Base-by-base conservation (phyloP, 1,140 invertebrate species). In the Fopius arisanus region DNA sequence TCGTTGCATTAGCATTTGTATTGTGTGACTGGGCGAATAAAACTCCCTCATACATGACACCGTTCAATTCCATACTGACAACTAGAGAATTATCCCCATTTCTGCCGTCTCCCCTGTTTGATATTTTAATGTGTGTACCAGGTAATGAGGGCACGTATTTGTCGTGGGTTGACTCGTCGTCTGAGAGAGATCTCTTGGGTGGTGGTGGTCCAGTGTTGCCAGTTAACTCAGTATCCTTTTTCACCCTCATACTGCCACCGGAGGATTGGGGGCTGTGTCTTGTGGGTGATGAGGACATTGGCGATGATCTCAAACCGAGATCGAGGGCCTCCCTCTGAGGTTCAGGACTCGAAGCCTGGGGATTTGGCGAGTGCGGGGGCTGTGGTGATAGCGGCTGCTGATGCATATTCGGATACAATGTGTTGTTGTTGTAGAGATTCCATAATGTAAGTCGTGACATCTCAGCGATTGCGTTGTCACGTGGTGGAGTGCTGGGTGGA, bases 41-140 rank as follows among this genome's bases (percentile, higher is more conserved):
- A 12, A 97, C 92, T 10, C 96, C 96, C 87, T 96, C 93, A 82
- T 97, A 97, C 81, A 93, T 93, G 14, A 95, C 92, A 37, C 97
- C 97, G 84, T 99, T 98, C 43, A 99, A 91, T 86, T 99, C 97
- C 92, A 99, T 96, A 78, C 95, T 97, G 3, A 99, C 96, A 31
- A 96, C 93, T 48, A 99, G 87, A 16, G 97, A 97, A 81, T 93
- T 95, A 80, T 97, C 95, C 2, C 93, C 92, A 74, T 94, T 93
- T 73, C 86, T 89, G 23, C 91, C 90, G 77, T 93, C 93, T 72
- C 91, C 95, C 92, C 95, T 90, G 76, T 94, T 96, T 74, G 94
- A 93, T 78, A 97, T 96, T 89, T 96, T 97, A 77, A 97, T 95
- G 85, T 96, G 94, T 72, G 96, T 93, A 67, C 92, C 94, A 2